Evolutionary conservation across 2,113 vertebrate genomes (phyloP), one percentile per base, ranked within the genome.

Genomic region (Chaenocephalus aceratus): DNA sequence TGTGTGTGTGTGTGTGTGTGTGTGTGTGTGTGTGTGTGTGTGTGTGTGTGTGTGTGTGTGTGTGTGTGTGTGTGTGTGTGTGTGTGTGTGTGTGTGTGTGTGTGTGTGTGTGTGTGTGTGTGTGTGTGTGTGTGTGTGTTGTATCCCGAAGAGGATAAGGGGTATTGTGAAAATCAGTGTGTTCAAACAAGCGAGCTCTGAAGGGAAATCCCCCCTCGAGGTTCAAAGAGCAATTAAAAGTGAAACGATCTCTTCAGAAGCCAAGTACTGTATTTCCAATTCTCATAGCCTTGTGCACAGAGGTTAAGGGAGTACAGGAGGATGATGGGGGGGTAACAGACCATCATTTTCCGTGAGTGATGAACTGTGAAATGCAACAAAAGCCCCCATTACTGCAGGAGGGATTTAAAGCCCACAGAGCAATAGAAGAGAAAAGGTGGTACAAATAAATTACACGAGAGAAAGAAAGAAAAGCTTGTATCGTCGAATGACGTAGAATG

Each of bases 361-460:
- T 91, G 89, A 94, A 93, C 87, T 92, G 91, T 93, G 91, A 94
- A 94, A 94, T 83, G 82, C 84, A 93, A 94, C 90, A 92, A 93
- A 94, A 92, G 86, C 82, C 79, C 75, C 84, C 64, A 88, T 90
- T 90, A 92, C 81, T 8, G 80, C 69, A 60, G 78, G 64, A 85
- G 86, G 89, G 91, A 88, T 87, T 89, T 91, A 72, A 70, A 77
- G 57, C 79, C 72, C 14, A 36, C 66, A 58, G 54, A 79, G 84
- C 61, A 87, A 81, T 45, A 75, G 61, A 63, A 59, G 30, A 62
- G 66, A 48, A 71, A 70, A 53, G 14, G 48, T 15, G 63, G 64
- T 66, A 61, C 69, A 75, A 87, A 86, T 76, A 53, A 85, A 86
- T 80, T 73, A 86, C 51, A 61, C 15, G 61, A 45, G 21, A 41